These are phyloP conservation scores for Cerastis rubricosa DNA, from an alignment of 2,888 invertebrate species.

Conservation along the genomic window DNA sequence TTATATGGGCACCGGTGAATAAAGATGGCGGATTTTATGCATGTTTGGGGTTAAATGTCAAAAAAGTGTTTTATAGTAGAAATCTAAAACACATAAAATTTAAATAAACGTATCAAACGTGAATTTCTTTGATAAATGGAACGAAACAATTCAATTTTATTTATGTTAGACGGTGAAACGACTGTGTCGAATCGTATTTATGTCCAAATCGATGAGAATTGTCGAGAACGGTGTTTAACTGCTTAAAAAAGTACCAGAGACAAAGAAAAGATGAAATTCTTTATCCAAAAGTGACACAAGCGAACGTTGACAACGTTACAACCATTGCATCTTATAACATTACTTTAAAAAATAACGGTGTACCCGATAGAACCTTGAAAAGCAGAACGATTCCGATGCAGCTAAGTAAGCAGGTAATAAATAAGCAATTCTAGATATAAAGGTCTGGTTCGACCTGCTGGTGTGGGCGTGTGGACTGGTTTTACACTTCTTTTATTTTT, in stretches of 20 bases:
- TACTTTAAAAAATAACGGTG: constrained; percentile 62
- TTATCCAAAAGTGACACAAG: constrained; percentile 38
- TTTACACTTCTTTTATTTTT: constrained; percentile 69
- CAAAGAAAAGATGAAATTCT: constrained; percentile 33
- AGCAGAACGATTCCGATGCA: constrained; percentile 52
- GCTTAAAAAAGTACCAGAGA: constrained; percentile 27
- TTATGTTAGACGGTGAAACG: constrained; percentile 37
- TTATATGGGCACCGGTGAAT: constrained; percentile 18
- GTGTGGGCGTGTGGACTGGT: constrained; percentile 77
- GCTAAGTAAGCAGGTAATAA: constrained; percentile 74
- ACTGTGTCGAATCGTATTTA: constrained; percentile 56
- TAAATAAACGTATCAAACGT: constrained; percentile 32
- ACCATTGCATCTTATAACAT: constrained; percentile 16
- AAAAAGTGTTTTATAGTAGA: constrained; percentile 38
- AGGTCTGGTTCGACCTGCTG: constrained; percentile 68
- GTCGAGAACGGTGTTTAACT: constrained; percentile 33
- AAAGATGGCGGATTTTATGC: constrained; percentile 15
- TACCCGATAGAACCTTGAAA: constrained; percentile 61
- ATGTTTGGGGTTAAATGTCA: constrained; percentile 27
- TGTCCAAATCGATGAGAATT: constrained; percentile 48
- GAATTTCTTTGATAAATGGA: constrained; percentile 42
- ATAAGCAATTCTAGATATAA: constrained; percentile 78
- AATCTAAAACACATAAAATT: constrained; percentile 44
- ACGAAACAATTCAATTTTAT: constrained; percentile 56
- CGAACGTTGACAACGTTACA: constrained; percentile 31